A percentile compares a stretch with the other conserved stretches of the same genome.
These are phyloP conservation scores for Nudaria mundana DNA, from an alignment of 2,888 invertebrate genomes.

Conservation along the genomic window DNA sequence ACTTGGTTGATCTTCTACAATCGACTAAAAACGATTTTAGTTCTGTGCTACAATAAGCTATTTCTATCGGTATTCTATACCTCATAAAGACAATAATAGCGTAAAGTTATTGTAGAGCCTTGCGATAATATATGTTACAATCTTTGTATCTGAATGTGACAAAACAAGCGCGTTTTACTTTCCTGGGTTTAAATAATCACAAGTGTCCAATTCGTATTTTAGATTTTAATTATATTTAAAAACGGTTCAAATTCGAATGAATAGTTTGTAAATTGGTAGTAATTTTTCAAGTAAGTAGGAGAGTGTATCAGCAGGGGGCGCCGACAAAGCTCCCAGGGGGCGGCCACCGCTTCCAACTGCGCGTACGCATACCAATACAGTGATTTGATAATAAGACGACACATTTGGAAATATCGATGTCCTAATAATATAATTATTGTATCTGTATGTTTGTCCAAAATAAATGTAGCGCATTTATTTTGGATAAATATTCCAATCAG, in stretches of 20 bases:
- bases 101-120: conserved; percentile 7
- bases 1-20: conserved; percentile 36
- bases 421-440: conserved; percentile 31
- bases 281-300: conserved; percentile 68
- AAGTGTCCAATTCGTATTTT: conserved; percentile 15
- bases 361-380: conserved; percentile 44
- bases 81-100: conserved; percentile 17
- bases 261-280: conserved; percentile 31
- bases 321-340: conserved; percentile 74
- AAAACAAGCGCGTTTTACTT: conserved; percentile 31
- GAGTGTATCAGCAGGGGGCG: conserved; percentile 58
- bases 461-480: too few relatives aligned
- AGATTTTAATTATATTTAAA: conserved; percentile 16
- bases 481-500: too few relatives aligned
- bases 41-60: conserved; percentile 6
- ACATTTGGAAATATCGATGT: conserved; percentile 47
- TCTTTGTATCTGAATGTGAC: conserved; percentile 35
- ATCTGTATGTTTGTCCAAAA: too few relatives aligned
- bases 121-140: conserved; percentile 17
- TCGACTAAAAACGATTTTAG: conserved; percentile 21
- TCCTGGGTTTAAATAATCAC: conserved; percentile 13
- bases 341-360: conserved; percentile 54
- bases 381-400: conserved; percentile 60
- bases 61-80: conserved; percentile 16
- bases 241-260: conserved; percentile 18